Conservation (phyloP, 2,888 invertebrate genomes). For the Sarcophaga rosellei region DNA sequence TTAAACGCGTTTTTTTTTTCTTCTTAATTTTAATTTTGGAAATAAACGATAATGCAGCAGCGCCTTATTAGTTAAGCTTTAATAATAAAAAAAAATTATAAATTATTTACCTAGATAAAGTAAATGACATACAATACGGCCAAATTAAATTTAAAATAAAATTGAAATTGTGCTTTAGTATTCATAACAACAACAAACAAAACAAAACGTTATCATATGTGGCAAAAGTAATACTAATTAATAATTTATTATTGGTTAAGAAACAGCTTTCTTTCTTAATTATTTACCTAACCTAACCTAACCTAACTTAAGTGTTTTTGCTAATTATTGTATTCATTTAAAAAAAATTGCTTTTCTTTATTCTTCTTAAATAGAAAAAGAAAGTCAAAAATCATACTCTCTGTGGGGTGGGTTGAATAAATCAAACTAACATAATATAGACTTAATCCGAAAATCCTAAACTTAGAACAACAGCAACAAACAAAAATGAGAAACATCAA, state of each 20-base stretch:
- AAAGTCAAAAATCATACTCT: neutral
- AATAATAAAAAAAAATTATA: slow-evolving; percentile 3
- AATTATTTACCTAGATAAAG: slow-evolving; percentile 9
- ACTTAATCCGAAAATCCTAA: slow-evolving; percentile 40
- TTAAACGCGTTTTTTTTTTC: neutral
- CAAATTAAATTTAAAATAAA: slow-evolving; percentile 46
- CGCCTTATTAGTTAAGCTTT: slow-evolving; percentile 67
- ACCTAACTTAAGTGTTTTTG: neutral
- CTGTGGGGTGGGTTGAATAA: slow-evolving; percentile 1
- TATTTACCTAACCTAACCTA: slow-evolving; percentile 9
- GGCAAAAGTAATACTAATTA: slow-evolving; percentile 22
- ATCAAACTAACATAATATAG: slow-evolving; percentile 47
- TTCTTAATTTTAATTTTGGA: slow-evolving; percentile 18
- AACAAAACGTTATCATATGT: neutral
- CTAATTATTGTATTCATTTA: slow-evolving; percentile 31
- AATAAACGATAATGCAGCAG: slow-evolving; percentile 59
- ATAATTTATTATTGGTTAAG: slow-evolving; percentile 19
- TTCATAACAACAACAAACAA: neutral
- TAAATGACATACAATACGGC: slow-evolving; percentile 28
- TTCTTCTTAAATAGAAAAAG: slow-evolving; percentile 16
- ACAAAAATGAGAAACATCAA: slow-evolving; percentile 34
- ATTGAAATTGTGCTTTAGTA: slow-evolving; percentile 40
- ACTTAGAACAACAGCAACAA: neutral
- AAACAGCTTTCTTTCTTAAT: neutral
- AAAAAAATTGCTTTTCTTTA: slow-evolving; percentile 29